Evolutionary conservation across 2,113 vertebrate species (phyloP), one percentile per base, ranked within the genome.

Genomic region (Manacus vitellinus): DNA sequence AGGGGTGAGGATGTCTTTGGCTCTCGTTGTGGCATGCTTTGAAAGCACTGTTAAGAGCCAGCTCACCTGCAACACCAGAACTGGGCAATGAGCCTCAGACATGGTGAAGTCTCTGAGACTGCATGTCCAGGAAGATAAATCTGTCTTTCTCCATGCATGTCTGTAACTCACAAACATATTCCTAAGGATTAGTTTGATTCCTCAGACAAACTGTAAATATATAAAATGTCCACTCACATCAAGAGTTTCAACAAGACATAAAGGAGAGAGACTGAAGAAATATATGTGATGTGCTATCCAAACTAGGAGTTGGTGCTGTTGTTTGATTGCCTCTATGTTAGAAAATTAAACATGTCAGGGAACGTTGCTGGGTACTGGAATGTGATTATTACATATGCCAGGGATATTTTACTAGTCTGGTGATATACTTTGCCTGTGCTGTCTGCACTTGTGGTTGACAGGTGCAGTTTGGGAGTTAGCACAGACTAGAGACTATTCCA

Each of bases 331-430:
- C 63, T 88, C 37, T 88, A 6, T 66, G 47, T 21, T 67, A 94
- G 78, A 78, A 91, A 78, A 77, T 55, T 43, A 67, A 94, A 91
- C 0, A 1, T 11, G 51, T 81, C 83, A 89, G 89, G 77, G 86
- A 96, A 87, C 0, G 25, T 84, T 91, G 91, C 72, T 95, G 89
- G 91, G 56, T 94, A 91, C 80, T 82, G 65, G 91, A 95, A 89
- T 68, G 58, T 4, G 6, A 68, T 71, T 92, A 58, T 59, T 91
- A 84, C 25, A 39, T 56, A 41, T 61, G 24, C 56, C 22, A 55
- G 89, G 84, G 86, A 84, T 89, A 70, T 81, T 91, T 87, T 92
- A 78, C 47, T 78, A 74, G 35, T 71, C 52, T 77, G 67, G 56
- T 71, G 28, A 59, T 75, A 80, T 80, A 74, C 28, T 91, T 59